Evolutionary conservation across 2,888 invertebrate genomes (phyloP), one percentile per base, ranked within the genome.

Genomic region (Hirtodrosophila duncani): DNA sequence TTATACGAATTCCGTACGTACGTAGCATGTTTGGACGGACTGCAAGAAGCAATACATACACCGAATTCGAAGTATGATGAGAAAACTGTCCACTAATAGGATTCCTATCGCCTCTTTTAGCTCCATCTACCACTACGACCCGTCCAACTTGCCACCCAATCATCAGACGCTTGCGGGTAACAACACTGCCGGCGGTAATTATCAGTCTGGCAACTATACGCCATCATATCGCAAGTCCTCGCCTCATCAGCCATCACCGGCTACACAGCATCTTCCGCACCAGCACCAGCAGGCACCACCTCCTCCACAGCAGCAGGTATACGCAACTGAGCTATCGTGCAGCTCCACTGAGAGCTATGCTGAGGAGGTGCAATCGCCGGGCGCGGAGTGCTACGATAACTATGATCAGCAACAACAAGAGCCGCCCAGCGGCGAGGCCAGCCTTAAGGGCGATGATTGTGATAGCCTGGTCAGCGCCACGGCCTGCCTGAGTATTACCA

Each of bases 41-140:
- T n/a, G 67, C 69, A 74, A 69, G 51, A 49, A 34, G 20, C 34
- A 16, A 34, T 11, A 16, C 21, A 48, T 27, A 17, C 23, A 60
- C 37, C 33, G 37, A 14, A 29, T n/a, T n/a, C n/a, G n/a, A n/a
- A n/a, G n/a, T n/a, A n/a, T n/a, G n/a, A n/a, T n/a, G n/a, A n/a
- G n/a, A n/a, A n/a, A 18, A 27, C 37, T 23, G 20, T 21, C 7
- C 27, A 20, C 24, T 18, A 13, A 30, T 34, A n/a, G 9, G 1
- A n/a, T 8, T 16, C 3, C 7, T 1, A 10, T 6, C 5, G n/a
- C 44, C 17, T 59, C 16, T 83, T 85, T 33, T 82, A 87, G 87
- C 74, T 85, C 87, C 65, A 83, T 87, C 65, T 87, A 87, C 75
- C 87, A 87, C 78, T 87, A 85, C 71, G 87, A 87, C 81, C 87